Base-by-base conservation (phyloP, 2,888 invertebrate genomes). In the Tenthredo notha region DNA sequence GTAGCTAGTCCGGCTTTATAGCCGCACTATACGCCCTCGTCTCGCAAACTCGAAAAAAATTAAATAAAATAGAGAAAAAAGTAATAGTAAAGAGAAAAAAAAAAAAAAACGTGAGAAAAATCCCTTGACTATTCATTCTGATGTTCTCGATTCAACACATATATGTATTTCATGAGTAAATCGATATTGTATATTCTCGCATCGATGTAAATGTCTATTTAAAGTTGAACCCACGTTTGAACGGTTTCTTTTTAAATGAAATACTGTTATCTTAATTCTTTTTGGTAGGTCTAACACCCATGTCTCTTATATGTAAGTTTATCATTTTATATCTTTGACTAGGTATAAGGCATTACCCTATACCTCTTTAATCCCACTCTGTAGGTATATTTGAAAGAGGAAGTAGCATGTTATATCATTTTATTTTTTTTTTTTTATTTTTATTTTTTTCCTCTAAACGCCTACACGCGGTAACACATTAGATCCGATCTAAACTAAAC, bases 401-500 rank as follows among this genome's bases (percentile, higher is more conserved):
- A 74, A 74, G 12, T 40, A 29, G n/a, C 40, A 43, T 74, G 43
- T 74, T 43, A 29, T 70, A 37, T n/a, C n/a, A n/a, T n/a, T n/a
- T n/a, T n/a, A n/a, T n/a, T n/a, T n/a, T n/a, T n/a, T n/a, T n/a
- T n/a, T n/a, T n/a, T n/a, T n/a, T n/a, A n/a, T n/a, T n/a, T n/a
- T n/a, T n/a, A n/a, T n/a, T 33, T 74, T 74, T 67, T 67, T 18
- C 33, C 67, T 67, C 25, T 3, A 67, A 0, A 33, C 67, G 67
- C 67, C 67, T 67, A 67, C 67, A 33, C 33, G 29, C 67, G 33
- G 5, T 25, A 18, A 4, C 37, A 37, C 1, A 33, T 67, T 33
- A 67, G 67, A 67, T 67, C 33, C 33, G 10, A 43, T 74, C 70
- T 15, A 70, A 7, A n/a, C 72, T 40, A 43, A n/a, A 74, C 72